Conservation (phyloP, 2,113 vertebrate genomes). For the Hemiscyllium ocellatum region DNA sequence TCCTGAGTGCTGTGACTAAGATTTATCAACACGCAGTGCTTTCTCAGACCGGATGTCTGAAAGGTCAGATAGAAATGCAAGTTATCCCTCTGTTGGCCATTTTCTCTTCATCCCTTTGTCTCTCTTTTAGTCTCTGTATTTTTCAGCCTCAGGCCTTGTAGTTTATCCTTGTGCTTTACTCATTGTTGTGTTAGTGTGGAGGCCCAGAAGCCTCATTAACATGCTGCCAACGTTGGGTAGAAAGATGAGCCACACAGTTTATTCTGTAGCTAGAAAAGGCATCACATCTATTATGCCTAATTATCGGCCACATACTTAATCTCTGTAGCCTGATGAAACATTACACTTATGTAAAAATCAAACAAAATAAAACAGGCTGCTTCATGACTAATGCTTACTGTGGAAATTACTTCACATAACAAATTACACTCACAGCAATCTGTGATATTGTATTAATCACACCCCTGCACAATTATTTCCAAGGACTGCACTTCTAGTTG, state of each 20-base stretch:
- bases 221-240: neutral
- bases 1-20: neutral
- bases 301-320: conserved; percentile 24
- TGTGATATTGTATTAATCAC: conserved; percentile 29
- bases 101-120: neutral
- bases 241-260: conserved; percentile 24
- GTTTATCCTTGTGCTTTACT: neutral
- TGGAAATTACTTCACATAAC: conserved; percentile 26
- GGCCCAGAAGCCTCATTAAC: neutral
- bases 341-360: conserved; percentile 23
- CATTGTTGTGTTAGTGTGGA: neutral
- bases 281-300: conserved; percentile 26
- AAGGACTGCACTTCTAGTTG: neutral
- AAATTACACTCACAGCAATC: neutral
- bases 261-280: conserved; percentile 34
- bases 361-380: conserved; percentile 15
- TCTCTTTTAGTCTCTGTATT: neutral
- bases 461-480: conserved; percentile 12
- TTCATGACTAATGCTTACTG: conserved; percentile 25
- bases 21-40: neutral
- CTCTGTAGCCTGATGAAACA: conserved; percentile 18
- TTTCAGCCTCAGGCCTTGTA: neutral
- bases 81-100: neutral
- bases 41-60: neutral
- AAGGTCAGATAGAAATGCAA: neutral